Percentiles rank a stretch among this genome's conserved stretches.
phyloP scores from a whole-genome alignment of 53 echinoderm and acorn worm species.

The Hippasteria phrygiana region DNA sequence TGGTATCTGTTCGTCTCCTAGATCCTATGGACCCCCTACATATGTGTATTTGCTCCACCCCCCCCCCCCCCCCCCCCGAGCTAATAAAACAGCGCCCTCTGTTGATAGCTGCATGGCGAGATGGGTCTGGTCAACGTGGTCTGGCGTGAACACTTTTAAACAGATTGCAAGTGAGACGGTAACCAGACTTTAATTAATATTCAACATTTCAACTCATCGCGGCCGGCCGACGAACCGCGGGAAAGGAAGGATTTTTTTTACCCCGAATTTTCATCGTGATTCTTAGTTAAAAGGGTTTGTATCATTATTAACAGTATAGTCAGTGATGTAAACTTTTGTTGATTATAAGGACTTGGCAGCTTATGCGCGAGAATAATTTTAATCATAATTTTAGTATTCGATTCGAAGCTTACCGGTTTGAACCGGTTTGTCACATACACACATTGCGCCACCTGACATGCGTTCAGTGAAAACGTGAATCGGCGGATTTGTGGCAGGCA shows the following conservation, averaged over 20 bases:
- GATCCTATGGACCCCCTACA: no score
- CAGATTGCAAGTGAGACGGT: neutral
- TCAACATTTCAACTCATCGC: no score
- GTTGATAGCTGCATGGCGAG: no score
- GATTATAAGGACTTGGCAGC: neutral
- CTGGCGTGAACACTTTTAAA: no score
- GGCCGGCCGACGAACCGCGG: constrained; percentile 22
- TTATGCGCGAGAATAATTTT: neutral
- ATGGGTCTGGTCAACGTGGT: no score
- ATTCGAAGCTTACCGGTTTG: constrained; percentile 42
- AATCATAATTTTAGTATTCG: neutral
- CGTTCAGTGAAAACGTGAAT: neutral
- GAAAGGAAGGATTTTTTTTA: constrained; percentile 19
- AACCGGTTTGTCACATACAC: constrained; percentile 12
- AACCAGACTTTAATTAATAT: neutral
- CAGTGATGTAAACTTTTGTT: neutral
- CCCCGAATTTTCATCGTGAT: neutral
- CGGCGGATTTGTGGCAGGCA: neutral
- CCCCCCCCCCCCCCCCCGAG: no score
- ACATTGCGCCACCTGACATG: constrained; percentile 27
- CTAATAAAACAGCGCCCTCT: no score
- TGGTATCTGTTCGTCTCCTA: no score
- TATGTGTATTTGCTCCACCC: no score
- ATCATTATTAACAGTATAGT: neutral
- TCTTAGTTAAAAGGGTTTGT: constrained; percentile 23